phyloP scores from a whole-genome alignment of 2,113 vertebrate genomes.

The Pollachius pollachius region DNA sequence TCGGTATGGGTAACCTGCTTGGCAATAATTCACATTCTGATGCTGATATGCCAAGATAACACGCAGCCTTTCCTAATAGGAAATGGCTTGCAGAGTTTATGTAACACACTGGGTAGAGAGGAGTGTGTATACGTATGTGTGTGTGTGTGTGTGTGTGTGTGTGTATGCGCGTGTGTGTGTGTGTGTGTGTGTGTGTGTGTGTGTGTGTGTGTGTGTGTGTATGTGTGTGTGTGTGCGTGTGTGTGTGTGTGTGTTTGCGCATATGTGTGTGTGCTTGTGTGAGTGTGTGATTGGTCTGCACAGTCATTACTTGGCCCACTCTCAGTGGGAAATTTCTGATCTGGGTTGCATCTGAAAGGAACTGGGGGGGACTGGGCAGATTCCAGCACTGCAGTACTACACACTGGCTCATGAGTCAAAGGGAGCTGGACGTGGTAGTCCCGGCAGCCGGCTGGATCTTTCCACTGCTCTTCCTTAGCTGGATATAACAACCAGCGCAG shows the following conservation, averaged over 20 bases:
- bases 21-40: no score
- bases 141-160: no score
- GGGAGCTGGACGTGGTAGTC: slow-evolving; percentile 41
- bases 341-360: slow-evolving; percentile 40
- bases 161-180: background rate
- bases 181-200: background rate
- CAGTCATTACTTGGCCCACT: slow-evolving; percentile 46
- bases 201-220: slow-evolving; percentile 32
- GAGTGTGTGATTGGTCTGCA: slow-evolving; percentile 24
- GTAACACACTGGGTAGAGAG: slow-evolving; percentile 22
- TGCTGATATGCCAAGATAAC: no score
- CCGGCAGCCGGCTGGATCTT: slow-evolving; percentile 42
- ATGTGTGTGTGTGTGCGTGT: background rate
- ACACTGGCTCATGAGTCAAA: slow-evolving; percentile 41
- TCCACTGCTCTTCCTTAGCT: slow-evolving; percentile 34
- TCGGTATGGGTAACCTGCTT: no score
- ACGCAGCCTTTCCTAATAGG: no score
- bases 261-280: slow-evolving; percentile 22
- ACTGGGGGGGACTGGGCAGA: slow-evolving; percentile 17
- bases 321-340: slow-evolving; percentile 40
- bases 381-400: slow-evolving; percentile 28
- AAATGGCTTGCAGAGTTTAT: slow-evolving; percentile 26
- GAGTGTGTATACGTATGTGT: no score
- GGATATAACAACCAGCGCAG: slow-evolving; percentile 45
- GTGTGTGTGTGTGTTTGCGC: background rate